Base-by-base conservation (phyloP, 23 tunicate genomes). In the Phallusia fumigata region DNA sequence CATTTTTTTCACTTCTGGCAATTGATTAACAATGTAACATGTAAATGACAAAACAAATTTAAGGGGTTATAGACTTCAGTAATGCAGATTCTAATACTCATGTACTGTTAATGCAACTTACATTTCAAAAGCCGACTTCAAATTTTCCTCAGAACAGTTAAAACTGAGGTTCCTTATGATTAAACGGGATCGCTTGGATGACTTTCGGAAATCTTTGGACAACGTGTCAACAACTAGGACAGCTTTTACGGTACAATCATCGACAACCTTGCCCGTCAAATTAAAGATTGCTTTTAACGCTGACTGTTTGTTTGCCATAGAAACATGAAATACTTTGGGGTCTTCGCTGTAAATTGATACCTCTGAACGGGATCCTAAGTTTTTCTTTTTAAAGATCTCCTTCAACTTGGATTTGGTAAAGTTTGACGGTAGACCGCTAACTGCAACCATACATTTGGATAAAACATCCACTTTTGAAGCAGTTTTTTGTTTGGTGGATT, bases 81-180 rank as follows among this genome's bases (percentile, higher is more conserved):
- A 40, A 40, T 3, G 47, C 47, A 40, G 47, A 5, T 40, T 3
- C 10, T 40, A 40, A 40, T 40, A 10, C 10, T 3, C 10, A 40
- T 10, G 10, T 40, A 3, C 5, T 3, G 47, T 5, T 40, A 10
- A 40, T 40, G 47, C 47, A 6, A 36, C 95, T 72, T 79, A 95
- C 96, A 34, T 88, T 35, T 82, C 75, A 81, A 96, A 96, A 3
- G 79, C 88, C 18, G 78, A 74, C 36, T 79, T 65, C 31, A 96
- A 65, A n/a, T 96, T 88, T 33, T 91, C 84, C 45, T 91, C 97
- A 0, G 86, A 74, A 45, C 95, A 88, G 36, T 78, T 32, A 52
- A 91, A 96, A 75, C 93, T 91, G 2, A 96, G 64, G 50, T 96
- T 96, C 72, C 99, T 64, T 11, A 96, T 73, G 34, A 96, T 96